Percentiles rank a stretch among this genome's conserved stretches.
Conservation (phyloP, 2,113 vertebrate genomes). For the Uropsilus gracilis region DNA sequence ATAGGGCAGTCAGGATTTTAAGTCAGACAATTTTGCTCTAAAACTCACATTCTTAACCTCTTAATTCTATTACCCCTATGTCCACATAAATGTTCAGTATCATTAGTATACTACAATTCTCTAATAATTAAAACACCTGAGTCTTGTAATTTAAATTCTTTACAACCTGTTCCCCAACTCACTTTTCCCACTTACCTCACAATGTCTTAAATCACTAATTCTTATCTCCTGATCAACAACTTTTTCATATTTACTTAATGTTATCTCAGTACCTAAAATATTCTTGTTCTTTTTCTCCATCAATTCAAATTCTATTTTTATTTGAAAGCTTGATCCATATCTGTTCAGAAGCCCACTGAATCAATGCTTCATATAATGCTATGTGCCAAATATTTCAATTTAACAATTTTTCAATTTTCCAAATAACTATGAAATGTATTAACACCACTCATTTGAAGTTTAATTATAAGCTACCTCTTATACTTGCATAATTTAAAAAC, state of each 20-base stretch:
- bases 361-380: background rate
- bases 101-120: background rate
- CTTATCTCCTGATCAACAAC: background rate
- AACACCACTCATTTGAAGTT: slow-evolving; percentile 2
- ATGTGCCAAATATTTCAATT: slow-evolving; percentile 2
- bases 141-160: background rate
- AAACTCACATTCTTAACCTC: background rate
- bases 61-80: background rate
- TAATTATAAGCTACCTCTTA: background rate
- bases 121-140: background rate
- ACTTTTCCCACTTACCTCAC: background rate
- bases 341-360: slow-evolving; percentile 10
- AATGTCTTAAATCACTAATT: background rate
- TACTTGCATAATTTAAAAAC: background rate
- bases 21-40: background rate
- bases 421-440: slow-evolving; percentile 16
- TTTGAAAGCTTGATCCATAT: slow-evolving; percentile 1
- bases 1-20: background rate
- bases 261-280: background rate
- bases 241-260: background rate
- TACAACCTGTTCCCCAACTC: background rate
- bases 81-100: background rate
- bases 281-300: background rate
- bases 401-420: background rate
- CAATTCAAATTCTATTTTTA: slow-evolving; percentile 4